Conservation (phyloP, 2,113 vertebrate genomes). For the Castor canadensis region DNA sequence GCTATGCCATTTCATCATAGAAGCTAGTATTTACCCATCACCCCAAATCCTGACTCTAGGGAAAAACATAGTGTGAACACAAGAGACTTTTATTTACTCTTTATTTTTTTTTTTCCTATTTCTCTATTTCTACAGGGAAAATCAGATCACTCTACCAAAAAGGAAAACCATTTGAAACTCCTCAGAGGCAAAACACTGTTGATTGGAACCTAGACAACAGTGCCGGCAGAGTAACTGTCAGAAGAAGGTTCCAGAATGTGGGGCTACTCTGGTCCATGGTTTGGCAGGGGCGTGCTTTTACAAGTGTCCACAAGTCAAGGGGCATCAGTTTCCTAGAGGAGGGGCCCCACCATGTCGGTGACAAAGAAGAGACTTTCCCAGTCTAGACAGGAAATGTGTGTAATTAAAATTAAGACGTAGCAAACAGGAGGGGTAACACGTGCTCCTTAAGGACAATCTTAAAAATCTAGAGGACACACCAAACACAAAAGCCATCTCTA, state of each 20-base stretch:
- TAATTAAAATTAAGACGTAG: slow-evolving; percentile 43
- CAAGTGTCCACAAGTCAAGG: neutral
- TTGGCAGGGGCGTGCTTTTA: neutral
- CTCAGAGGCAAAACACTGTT: neutral
- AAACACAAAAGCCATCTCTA: neutral
- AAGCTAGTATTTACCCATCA: neutral
- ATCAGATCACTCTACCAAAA: neutral
- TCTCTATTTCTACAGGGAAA: neutral
- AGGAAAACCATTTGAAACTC: neutral
- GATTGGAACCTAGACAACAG: neutral
- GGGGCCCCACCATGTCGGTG: neutral
- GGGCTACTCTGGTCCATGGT: neutral
- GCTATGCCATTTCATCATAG: neutral
- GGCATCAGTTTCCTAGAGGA: slow-evolving; percentile 30
- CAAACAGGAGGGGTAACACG: neutral
- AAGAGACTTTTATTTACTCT: neutral
- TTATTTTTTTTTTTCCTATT: neutral
- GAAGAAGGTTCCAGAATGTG: slow-evolving; percentile 4
- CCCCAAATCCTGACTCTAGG: neutral
- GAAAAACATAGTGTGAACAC: neutral
- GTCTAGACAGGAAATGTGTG: slow-evolving; percentile 64
- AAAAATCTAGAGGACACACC: neutral
- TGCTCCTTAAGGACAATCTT: neutral
- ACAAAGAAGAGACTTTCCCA: slow-evolving; percentile 59
- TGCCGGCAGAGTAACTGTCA: neutral